Conservation (phyloP, 2,888 invertebrate genomes). For the Alcis repandata region DNA sequence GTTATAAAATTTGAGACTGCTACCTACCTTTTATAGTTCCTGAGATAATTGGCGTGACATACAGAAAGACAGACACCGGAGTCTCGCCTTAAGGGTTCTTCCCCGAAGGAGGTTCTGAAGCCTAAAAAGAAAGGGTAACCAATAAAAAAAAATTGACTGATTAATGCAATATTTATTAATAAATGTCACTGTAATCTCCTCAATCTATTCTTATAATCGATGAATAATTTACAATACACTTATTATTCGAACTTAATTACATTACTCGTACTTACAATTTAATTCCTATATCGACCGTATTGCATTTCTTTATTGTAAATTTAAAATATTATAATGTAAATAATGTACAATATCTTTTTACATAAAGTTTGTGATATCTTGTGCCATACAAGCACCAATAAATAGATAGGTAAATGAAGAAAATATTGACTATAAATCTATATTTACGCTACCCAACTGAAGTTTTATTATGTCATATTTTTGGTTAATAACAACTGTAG, state of each 20-base stretch:
- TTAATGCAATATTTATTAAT: slow-evolving; percentile 86
- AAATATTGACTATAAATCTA: not conserved
- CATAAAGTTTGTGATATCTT: slow-evolving; percentile 58
- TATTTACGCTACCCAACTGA: no score
- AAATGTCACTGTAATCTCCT: slow-evolving; percentile 84
- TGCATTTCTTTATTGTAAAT: slow-evolving; percentile 70
- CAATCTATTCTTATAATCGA: slow-evolving; percentile 81
- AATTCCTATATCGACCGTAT: slow-evolving; percentile 75
- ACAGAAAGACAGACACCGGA: no score
- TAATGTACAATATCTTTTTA: slow-evolving; percentile 58
- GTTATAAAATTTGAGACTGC: no score
- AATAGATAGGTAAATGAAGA: not conserved
- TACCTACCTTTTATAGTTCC: no score
- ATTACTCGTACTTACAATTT: slow-evolving; percentile 73
- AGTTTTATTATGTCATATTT: no score
- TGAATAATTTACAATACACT: slow-evolving; percentile 85
- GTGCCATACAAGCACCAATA: slow-evolving; percentile 59
- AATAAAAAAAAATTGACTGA: slow-evolving; percentile 65
- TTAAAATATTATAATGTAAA: slow-evolving; percentile 59
- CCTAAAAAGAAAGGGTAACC: slow-evolving; percentile 17
- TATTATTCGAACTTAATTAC: slow-evolving; percentile 70
- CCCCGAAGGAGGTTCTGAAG: no score
- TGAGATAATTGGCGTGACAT: no score
- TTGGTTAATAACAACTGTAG: no score
- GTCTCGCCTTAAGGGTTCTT: no score